Base-by-base conservation (phyloP, 2,888 invertebrate species). In the Drosophila siamana region DNA sequence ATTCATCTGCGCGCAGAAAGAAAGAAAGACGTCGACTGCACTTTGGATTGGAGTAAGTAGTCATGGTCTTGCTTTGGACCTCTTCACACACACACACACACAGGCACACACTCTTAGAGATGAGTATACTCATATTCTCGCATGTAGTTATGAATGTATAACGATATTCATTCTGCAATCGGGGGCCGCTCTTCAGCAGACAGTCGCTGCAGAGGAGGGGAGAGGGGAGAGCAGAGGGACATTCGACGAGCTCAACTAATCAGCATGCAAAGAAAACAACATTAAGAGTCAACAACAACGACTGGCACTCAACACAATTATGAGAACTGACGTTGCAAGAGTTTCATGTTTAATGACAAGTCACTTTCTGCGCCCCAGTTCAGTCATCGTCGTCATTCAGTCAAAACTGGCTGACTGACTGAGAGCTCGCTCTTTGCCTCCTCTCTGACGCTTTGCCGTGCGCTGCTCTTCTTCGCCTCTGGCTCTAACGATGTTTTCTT, bases 181-280 rank as follows among this genome's bases (percentile, higher is more conserved):
- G 67, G 40, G 47, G n/a, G 24, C 5, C 55, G 28, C 16, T 26
- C 70, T 69, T 70, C 66, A 75, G 75, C 66, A 72, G 51, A 50
- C 33, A 41, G 54, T n/a, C n/a, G n/a, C n/a, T n/a, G n/a, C 19
- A 26, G 13, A 24, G 30, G 40, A 5, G 33, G 8, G n/a, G 5
- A 7, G 16, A 19, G 7, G 13, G 4, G 2, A 13, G 11, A n/a
- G 40, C 55, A 56, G 72, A 56, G 72, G 72, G 87, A 78, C 84
- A 86, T 84, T 74, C 82, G 69, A 69, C 75, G 87, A 72, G 82
- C 82, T 71, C 87, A 85, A 83, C 86, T 86, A 88, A 88, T 88
- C 86, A 88, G 86, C 87, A 86, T 86, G 88, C 86, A 86, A 86
- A 88, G 85, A 88, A 85, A 85, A 85, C 85, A 85, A 83, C 86